A percentile compares a stretch with the other conserved stretches of the same genome.
Conservation (phyloP, 2,113 vertebrate species). For the Dissostichus mawsoni region DNA sequence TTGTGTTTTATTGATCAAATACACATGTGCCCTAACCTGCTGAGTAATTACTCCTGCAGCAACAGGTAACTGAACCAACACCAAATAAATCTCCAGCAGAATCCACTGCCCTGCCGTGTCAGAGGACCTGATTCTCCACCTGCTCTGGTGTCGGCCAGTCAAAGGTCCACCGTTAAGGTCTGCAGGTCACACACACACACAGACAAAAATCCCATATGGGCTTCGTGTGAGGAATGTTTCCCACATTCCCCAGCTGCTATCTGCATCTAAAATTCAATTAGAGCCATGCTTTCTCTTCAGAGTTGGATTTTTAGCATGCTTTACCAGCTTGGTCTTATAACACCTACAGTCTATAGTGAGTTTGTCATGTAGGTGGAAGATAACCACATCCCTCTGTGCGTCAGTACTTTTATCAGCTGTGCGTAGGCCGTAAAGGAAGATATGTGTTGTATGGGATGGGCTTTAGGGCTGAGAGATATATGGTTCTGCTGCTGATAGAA, state of each 20-base stretch:
- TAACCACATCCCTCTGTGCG: not conserved
- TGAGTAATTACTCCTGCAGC: constrained; percentile 60
- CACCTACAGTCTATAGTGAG: not conserved
- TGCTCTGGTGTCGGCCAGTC: constrained; percentile 54
- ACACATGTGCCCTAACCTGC: constrained; percentile 52
- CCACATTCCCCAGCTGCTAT: not conserved
- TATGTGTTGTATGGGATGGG: not conserved
- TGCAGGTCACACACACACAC: not conserved
- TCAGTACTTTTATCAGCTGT: constrained; percentile 28
- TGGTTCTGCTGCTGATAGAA: not conserved
- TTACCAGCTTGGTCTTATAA: not conserved
- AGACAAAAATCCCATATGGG: not conserved
- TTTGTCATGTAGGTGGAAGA: not conserved
- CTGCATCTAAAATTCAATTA: constrained; percentile 42
- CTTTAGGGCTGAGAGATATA: not conserved
- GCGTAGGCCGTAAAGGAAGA: not conserved
- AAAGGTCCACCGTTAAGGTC: constrained; percentile 55
- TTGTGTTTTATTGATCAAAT: constrained; percentile 67
- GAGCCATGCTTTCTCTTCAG: constrained; percentile 1
- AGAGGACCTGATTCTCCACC: constrained; percentile 55
- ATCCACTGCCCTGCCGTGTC: not conserved
- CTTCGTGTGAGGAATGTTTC: constrained; percentile 39
- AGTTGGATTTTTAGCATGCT: too few species aligned
- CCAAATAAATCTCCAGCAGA: constrained; percentile 63
- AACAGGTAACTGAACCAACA: constrained; percentile 50